Conservation (phyloP, 2,888 invertebrate species). For the Schizotus pectinicornis region DNA sequence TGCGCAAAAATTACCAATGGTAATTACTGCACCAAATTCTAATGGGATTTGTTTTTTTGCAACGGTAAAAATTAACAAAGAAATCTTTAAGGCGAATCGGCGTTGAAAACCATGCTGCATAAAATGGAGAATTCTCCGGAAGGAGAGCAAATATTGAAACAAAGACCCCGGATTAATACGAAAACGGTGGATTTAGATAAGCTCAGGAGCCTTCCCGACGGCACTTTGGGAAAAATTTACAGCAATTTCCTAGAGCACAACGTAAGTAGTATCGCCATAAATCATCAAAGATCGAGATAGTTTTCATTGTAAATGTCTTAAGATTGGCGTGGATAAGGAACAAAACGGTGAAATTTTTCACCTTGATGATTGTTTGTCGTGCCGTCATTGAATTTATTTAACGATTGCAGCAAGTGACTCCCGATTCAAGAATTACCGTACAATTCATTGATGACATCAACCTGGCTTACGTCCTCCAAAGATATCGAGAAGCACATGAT, state of each 20-base stretch:
- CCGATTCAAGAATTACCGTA: conserved; percentile 89
- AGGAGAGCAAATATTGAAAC: conserved; percentile 75
- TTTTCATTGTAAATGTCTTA: neutral
- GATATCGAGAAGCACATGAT: conserved; percentile 97
- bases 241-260: conserved; percentile 82
- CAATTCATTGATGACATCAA: conserved; percentile 90
- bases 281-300: conserved; percentile 3
- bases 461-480: conserved; percentile 94
- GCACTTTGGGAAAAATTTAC: conserved; percentile 87
- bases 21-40: neutral
- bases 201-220: conserved; percentile 74
- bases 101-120: conserved; percentile 73
- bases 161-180: conserved; percentile 88
- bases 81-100: conserved; percentile 58
- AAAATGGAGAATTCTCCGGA: conserved; percentile 80
- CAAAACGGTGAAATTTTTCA: neutral
- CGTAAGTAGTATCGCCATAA: conserved; percentile 55
- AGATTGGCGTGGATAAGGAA: neutral
- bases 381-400: neutral
- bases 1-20: too few species aligned
- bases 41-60: neutral
- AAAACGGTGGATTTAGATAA: conserved; percentile 76
- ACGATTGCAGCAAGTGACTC: conserved; percentile 76
- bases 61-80: conserved; percentile 2
- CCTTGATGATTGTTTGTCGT: neutral